Evolutionary conservation across 1,140 invertebrate species (phyloP), one percentile per base, ranked within the genome.

Genomic region (Grapholita molesta): DNA sequence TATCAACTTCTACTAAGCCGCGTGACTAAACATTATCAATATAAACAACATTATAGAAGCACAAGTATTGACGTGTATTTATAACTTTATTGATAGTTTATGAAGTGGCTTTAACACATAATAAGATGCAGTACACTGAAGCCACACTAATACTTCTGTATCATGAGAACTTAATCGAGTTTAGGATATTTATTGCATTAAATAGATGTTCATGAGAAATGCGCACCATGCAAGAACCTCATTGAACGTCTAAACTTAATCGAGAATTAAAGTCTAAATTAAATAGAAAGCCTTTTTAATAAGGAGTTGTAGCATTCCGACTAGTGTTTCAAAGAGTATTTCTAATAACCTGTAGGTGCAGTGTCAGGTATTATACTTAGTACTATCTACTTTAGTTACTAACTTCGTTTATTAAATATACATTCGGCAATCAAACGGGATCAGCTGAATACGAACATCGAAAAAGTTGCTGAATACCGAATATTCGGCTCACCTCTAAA

Each of bases 41-140:
- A n/a, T 57, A 57, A 57, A 25, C 24, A 24, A 55, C 52, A 25
- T 57, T 57, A 57, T 57, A 57, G 25, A 57, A 57, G 15, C 35
- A 21, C 18, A 53, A 53, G 23, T 53, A 18, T 53, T 53, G 21
- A 23, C 7, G 21, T 53, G 48, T 53, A 23, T 5, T 15, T 38
- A 15, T n/a, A 38, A 15, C 15, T 38, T 38, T 38, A 38, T 38
- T 38, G n/a, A 38, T n/a, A 48, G 18, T 48, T 48, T 18, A 21
- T 21, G 18, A 48, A 48, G 8, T 48, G 18, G 18, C 18, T 48
- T 48, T 48, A 48, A 48, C 18, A 48, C 42, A 21, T 48, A 48
- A 48, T 48, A 48, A 12, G n/a, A 48, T 9, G 21, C 42, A 48
- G 18, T 8, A 15, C n/a, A 48, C 38, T 18, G 38, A 48, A 48